phyloP scores from a whole-genome alignment of 2,113 vertebrate species.

The Seriola quinqueradiata region DNA sequence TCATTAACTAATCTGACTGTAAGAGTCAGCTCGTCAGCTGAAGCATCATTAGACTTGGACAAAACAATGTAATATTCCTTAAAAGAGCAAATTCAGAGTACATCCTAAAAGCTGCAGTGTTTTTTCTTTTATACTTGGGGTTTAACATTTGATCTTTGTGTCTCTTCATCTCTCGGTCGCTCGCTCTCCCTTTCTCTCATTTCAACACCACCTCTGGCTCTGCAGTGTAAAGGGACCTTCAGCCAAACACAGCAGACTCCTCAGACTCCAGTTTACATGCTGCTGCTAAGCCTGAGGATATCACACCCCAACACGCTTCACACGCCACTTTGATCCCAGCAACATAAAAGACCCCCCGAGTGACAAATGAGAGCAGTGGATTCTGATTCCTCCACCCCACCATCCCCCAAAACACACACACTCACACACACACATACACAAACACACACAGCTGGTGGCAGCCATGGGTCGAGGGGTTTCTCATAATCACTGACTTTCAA shows the following conservation, averaged over 20 bases:
- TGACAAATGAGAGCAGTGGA: constrained; percentile 43
- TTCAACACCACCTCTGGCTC: constrained; percentile 11
- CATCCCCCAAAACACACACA: not conserved
- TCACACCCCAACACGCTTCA: constrained; percentile 51
- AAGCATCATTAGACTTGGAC: not conserved
- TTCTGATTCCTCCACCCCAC: constrained; percentile 26
- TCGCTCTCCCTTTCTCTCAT: not conserved
- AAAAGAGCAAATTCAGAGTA: not conserved
- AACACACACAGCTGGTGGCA: constrained; percentile 7
- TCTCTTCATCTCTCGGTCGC: not conserved
- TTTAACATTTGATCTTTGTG: constrained; percentile 1
- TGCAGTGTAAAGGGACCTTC: constrained; percentile 20
- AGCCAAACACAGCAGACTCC: constrained; percentile 39
- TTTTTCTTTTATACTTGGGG: not conserved
- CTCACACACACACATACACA: no score
- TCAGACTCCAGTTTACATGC: constrained; percentile 35
- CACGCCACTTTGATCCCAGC: constrained; percentile 56
- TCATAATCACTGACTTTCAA: constrained; percentile 22
- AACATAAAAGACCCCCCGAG: constrained; percentile 55
- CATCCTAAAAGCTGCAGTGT: not conserved
- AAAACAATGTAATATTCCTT: not conserved
- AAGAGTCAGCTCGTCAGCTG: constrained; percentile 6
- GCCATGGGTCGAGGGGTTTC: not conserved
- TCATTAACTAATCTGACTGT: constrained; percentile 16
- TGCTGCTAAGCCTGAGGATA: constrained; percentile 53